Evolutionary conservation across 2,797 vertebrate genomes (phyloP).

Genomic region (Leucoraja ocellata): DNA sequence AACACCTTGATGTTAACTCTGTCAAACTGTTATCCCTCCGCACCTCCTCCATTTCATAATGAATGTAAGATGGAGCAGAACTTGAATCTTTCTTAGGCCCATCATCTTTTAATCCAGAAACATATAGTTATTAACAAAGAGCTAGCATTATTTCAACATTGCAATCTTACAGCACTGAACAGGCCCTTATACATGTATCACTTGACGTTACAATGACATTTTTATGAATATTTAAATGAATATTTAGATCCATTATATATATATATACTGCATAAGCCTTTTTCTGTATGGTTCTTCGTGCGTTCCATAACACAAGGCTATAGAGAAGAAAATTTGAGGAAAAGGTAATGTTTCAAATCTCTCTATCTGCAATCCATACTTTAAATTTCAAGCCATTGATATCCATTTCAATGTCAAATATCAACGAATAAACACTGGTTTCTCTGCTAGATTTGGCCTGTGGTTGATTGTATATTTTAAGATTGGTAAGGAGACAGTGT

Average conservation of each 20-base stretch:
- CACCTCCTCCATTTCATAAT: neutral
- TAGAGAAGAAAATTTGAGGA: neutral
- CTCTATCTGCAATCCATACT: neutral
- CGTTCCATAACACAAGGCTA: neutral
- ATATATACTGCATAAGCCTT: slow-evolving; percentile 18
- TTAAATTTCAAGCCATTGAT: slow-evolving; percentile 7
- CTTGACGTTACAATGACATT: neutral
- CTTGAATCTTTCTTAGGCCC: neutral
- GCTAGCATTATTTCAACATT: neutral
- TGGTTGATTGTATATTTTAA: neutral
- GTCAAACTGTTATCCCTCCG: neutral
- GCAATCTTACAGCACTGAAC: slow-evolving; percentile 10
- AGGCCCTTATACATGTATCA: neutral
- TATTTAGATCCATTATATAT: slow-evolving; percentile 16
- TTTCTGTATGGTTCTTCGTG: slow-evolving; percentile 17
- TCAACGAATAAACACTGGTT: slow-evolving; percentile 8
- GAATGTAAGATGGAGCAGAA: neutral
- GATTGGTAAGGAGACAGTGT: neutral
- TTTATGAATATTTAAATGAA: neutral
- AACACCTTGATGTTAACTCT: neutral
- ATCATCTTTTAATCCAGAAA: neutral
- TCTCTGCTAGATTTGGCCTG: slow-evolving; percentile 18
- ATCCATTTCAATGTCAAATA: neutral
- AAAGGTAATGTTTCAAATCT: neutral
- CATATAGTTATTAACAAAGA: neutral